A percentile compares a stretch with the other conserved stretches of the same genome.
Evolutionary conservation across 2,113 vertebrate genomes (phyloP).

Genomic region (Ptilonorhynchus violaceus): DNA sequence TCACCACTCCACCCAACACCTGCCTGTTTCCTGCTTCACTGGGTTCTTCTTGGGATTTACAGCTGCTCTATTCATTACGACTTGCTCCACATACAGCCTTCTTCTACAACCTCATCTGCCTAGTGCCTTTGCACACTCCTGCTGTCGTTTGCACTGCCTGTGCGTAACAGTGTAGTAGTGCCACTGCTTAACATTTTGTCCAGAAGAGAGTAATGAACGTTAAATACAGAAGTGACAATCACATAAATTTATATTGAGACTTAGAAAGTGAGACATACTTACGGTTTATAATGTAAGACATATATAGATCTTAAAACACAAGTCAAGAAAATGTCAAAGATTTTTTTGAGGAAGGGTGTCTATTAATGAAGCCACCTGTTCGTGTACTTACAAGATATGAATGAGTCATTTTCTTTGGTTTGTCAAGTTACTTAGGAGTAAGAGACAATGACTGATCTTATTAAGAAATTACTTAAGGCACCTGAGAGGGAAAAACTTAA

Average conservation of each 20-base stretch:
- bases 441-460: not conserved
- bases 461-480: not conserved
- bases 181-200: rapidly evolving
- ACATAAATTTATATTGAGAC: not conserved
- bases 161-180: too few relatives aligned
- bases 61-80: not conserved
- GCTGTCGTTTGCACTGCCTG: not conserved
- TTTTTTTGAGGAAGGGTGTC: not conserved
- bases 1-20: not conserved
- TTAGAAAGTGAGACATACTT: not conserved
- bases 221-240: not conserved
- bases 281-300: not conserved
- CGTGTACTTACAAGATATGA: not conserved
- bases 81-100: not conserved
- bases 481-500: not conserved
- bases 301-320: not conserved
- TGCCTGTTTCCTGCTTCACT: not conserved
- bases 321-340: not conserved
- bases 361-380: not conserved
- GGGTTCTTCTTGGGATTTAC: not conserved
- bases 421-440: not conserved
- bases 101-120: not conserved
- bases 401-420: not conserved
- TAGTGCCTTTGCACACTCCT: not conserved
- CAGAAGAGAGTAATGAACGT: not conserved